Conservation (phyloP, 2,888 invertebrate species). For the Petrophora chlorosata region DNA sequence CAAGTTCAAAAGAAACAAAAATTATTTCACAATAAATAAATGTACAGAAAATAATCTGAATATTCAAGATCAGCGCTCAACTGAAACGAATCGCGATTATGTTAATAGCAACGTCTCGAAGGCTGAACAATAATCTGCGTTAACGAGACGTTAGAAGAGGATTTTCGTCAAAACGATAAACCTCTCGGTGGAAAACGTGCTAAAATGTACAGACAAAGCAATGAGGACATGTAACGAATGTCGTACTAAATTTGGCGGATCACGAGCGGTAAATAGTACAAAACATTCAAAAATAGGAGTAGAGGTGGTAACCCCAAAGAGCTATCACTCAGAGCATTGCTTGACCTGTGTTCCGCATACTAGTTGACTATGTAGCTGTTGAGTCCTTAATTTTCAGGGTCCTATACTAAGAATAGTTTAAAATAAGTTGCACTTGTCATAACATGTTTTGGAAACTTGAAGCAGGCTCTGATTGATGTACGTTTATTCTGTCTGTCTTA, state of each 20-base stretch:
- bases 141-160: conserved; percentile 14
- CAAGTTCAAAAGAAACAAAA: conserved; percentile 12
- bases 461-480: too few species aligned
- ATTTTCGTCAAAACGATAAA: conserved; percentile 16
- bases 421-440: too few species aligned
- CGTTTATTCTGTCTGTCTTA: too few species aligned
- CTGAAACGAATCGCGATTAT: conserved; percentile 38
- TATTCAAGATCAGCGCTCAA: conserved; percentile 26
- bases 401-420: background rate
- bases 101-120: conserved; percentile 33
- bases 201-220: conserved; percentile 19
- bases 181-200: conserved; percentile 6
- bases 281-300: conserved; percentile 1
- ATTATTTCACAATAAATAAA: conserved; percentile 19
- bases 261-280: conserved; percentile 8
- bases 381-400: background rate
- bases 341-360: conserved; percentile 5
- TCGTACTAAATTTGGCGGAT: conserved; percentile 6
- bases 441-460: too few species aligned
- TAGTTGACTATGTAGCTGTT: background rate
- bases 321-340: conserved; percentile 10
- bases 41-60: conserved; percentile 8
- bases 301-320: conserved; percentile 15
- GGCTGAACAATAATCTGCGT: conserved; percentile 31
- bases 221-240: conserved; percentile 15